Evolutionary conservation across 92 coral and sea anemone genomes (phyloP).

Genomic region (Epizoanthus stellaris): DNA sequence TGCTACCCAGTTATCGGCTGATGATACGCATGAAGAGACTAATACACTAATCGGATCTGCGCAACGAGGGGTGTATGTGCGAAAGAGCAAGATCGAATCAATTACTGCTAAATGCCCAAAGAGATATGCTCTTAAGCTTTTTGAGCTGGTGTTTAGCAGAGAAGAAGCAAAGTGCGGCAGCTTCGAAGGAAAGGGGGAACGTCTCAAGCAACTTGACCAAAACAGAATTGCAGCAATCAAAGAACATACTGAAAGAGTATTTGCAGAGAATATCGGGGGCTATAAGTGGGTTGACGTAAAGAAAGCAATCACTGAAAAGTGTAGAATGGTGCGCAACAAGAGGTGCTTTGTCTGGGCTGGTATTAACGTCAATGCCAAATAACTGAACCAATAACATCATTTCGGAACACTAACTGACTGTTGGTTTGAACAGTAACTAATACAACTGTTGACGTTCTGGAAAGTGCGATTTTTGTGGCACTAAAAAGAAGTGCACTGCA

Average conservation of each 20-base stretch:
- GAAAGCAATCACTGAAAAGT: slow-evolving; percentile 33
- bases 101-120: too few relatives aligned
- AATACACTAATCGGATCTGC: too few relatives aligned
- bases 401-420: too few relatives aligned
- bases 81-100: too few relatives aligned
- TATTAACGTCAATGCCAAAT: not conserved
- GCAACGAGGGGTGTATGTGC: too few relatives aligned
- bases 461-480: too few relatives aligned
- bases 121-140: slow-evolving; percentile 46
- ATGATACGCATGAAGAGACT: too few relatives aligned
- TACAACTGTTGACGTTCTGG: too few relatives aligned
- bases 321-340: slow-evolving; percentile 48
- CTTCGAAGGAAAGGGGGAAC: slow-evolving; percentile 47
- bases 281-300: slow-evolving; percentile 24
- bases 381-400: too few relatives aligned
- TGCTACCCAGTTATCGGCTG: too few relatives aligned
- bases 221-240: slow-evolving; percentile 41
- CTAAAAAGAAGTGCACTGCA: too few relatives aligned
- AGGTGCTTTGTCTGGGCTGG: slow-evolving; percentile 46
- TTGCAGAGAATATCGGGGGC: not conserved
- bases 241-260: slow-evolving; percentile 25
- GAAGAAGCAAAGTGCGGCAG: slow-evolving; percentile 30
- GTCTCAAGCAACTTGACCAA: slow-evolving; percentile 44
- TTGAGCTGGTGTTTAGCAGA: slow-evolving; percentile 52
- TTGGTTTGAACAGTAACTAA: too few relatives aligned